Evolutionary conservation across 2,113 vertebrate genomes (phyloP).

Genomic region (Cochlearius cochlearius): DNA sequence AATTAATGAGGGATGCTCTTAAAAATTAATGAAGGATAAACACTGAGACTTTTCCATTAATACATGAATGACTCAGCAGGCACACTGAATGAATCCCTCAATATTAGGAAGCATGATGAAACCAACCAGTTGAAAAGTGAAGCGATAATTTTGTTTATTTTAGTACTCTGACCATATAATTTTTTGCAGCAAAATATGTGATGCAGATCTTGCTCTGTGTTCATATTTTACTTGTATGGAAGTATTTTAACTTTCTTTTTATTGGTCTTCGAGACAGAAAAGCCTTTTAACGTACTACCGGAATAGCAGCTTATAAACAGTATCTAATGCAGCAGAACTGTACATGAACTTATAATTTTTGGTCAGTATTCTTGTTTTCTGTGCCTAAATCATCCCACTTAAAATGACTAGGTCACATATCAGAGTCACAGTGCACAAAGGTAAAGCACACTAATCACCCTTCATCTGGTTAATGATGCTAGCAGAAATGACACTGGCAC

Average conservation of each 20-base stretch:
- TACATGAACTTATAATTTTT: background rate
- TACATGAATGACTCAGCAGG: background rate
- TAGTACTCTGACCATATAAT: background rate
- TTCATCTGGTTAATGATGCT: background rate
- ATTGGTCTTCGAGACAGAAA: background rate
- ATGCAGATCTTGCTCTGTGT: background rate
- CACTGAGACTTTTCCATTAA: background rate
- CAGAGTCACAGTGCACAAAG: background rate
- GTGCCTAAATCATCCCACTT: background rate
- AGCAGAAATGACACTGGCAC: background rate
- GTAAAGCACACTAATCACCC: background rate
- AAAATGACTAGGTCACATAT: background rate
- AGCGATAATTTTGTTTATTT: background rate
- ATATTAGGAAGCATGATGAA: background rate
- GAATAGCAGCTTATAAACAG: background rate
- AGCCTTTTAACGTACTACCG: background rate
- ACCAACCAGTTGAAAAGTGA: background rate
- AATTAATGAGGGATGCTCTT: slow-evolving; percentile 1
- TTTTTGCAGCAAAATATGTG: background rate
- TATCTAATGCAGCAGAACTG: background rate
- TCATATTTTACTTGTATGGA: background rate
- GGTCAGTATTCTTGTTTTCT: background rate
- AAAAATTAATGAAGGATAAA: slow-evolving; percentile 45
- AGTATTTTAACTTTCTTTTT: background rate
- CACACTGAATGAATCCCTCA: background rate